Conservation (phyloP, 2,113 vertebrate genomes). For the Petaurus breviceps region DNA sequence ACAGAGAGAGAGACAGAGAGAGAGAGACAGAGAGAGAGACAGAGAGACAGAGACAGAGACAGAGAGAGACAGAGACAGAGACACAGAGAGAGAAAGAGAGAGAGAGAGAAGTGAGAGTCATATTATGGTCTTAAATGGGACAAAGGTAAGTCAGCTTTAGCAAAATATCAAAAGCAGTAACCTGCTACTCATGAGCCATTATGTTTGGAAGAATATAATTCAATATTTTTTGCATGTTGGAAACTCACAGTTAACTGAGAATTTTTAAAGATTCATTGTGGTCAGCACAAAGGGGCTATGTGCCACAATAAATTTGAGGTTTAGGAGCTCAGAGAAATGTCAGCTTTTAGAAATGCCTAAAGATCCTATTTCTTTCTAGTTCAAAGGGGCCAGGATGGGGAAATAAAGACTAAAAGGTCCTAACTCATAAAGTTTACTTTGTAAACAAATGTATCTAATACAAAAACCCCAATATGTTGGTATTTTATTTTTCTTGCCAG, state of each 20-base stretch:
- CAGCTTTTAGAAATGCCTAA: slow-evolving; percentile 80
- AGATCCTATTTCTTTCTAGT: slow-evolving; percentile 79
- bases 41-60: not conserved
- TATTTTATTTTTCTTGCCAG: slow-evolving; percentile 70
- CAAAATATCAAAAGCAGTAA: not conserved
- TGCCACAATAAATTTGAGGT: slow-evolving; percentile 76
- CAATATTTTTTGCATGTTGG: slow-evolving; percentile 34
- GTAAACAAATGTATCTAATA: slow-evolving; percentile 78
- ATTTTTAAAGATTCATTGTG: slow-evolving; percentile 74
- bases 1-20: not conserved
- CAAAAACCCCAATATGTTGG: slow-evolving; percentile 73
- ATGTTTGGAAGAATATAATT: slow-evolving; percentile 75
- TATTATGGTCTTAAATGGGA: not conserved
- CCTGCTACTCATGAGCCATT: slow-evolving; percentile 60
- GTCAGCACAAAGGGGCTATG: slow-evolving; percentile 74
- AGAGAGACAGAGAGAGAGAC: not conserved
- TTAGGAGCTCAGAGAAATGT: slow-evolving; percentile 72
- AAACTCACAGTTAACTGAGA: slow-evolving; percentile 67
- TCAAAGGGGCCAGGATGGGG: slow-evolving; percentile 71
- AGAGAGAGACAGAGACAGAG: not conserved
- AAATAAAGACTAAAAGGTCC: slow-evolving; percentile 74
- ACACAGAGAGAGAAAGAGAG: not conserved
- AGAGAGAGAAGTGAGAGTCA: not conserved
- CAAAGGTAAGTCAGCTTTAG: not conserved
- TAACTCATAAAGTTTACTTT: slow-evolving; percentile 76